phyloP scores from a whole-genome alignment of 2,888 invertebrate genomes.

The Apodemia duryi region DNA sequence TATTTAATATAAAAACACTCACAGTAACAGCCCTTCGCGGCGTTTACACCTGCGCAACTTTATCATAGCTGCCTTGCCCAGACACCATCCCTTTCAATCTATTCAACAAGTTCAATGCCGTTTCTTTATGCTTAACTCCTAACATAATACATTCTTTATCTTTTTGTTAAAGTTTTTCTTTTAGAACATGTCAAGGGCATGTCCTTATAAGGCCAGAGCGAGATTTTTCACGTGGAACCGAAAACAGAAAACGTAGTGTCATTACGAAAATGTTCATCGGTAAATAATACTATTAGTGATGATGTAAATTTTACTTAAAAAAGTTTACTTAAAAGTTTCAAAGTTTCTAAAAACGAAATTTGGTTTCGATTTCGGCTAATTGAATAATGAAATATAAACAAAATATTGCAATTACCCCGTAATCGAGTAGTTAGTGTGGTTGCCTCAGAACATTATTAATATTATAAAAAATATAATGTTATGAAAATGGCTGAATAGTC shows the following conservation, averaged over 20 bases:
- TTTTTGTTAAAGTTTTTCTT: background rate
- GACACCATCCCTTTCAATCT: slow-evolving; percentile 1
- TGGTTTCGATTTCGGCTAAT: too few relatives aligned
- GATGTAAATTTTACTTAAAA: too few relatives aligned
- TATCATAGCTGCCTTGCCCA: background rate
- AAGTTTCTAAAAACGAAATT: too few relatives aligned
- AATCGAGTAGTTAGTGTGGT: too few relatives aligned
- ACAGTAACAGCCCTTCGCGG: slow-evolving; percentile 4
- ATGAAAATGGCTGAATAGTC: too few relatives aligned
- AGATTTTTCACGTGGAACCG: background rate
- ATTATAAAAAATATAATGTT: too few relatives aligned
- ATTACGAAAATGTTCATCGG: too few relatives aligned
- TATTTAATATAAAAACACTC: slow-evolving; percentile 6
- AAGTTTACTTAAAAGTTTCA: too few relatives aligned
- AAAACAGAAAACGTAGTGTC: background rate
- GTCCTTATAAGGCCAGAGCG: background rate
- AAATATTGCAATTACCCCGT: too few relatives aligned
- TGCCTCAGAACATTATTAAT: too few relatives aligned
- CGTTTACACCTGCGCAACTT: slow-evolving; percentile 3
- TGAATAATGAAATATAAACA: too few relatives aligned
- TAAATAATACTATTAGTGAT: too few relatives aligned
- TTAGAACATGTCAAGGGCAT: background rate
- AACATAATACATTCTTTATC: background rate
- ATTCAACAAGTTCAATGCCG: background rate
- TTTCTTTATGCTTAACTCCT: background rate